Evolutionary conservation across 2,113 vertebrate species (phyloP).

Genomic region (Mystacornis crossleyi): DNA sequence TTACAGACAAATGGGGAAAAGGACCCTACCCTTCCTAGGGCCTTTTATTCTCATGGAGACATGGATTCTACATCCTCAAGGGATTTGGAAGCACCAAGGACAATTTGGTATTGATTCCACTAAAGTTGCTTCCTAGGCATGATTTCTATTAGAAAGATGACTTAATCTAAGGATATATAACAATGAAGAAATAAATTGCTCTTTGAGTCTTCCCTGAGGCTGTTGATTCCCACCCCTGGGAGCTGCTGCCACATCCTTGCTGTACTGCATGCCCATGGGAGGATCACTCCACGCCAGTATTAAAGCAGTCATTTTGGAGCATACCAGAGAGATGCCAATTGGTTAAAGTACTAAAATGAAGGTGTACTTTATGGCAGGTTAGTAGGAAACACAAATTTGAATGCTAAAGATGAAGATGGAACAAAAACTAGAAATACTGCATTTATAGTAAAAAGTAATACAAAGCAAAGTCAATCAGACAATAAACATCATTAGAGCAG

Average conservation of each 20-base stretch:
- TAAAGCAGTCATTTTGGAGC: background rate
- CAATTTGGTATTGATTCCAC: background rate
- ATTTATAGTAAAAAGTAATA: background rate
- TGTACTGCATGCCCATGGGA: background rate
- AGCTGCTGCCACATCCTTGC: background rate
- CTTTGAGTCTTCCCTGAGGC: background rate
- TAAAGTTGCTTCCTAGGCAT: background rate
- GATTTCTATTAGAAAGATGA: background rate
- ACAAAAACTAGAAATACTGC: background rate
- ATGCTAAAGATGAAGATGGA: background rate
- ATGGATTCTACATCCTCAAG: background rate
- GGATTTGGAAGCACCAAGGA: background rate
- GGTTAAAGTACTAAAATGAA: background rate
- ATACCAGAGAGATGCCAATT: background rate
- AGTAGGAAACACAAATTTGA: background rate
- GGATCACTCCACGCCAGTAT: background rate
- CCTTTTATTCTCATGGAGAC: background rate
- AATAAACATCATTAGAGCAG: background rate
- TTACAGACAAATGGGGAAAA: background rate
- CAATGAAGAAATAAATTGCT: background rate
- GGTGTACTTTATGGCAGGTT: background rate
- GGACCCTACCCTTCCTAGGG: rapidly evolving
- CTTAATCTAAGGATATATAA: background rate
- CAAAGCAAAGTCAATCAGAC: background rate
- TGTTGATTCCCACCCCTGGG: background rate